Conservation (phyloP, 37 sponge, comb jelly and placozoan species). For the Geodia barretti region DNA sequence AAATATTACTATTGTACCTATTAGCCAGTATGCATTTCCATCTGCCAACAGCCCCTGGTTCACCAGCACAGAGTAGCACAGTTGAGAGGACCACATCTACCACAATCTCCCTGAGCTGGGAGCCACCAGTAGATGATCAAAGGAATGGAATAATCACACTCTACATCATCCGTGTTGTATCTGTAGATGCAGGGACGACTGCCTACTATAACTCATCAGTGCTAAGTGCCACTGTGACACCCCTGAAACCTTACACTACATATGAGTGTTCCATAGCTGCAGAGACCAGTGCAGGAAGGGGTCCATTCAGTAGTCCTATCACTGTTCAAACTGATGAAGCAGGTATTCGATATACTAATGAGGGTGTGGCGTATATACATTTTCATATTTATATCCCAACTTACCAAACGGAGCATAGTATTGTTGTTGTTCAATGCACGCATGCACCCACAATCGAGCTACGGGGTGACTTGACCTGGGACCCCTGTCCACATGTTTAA, state of each 20-base stretch:
- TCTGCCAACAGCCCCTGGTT: constrained; percentile 16
- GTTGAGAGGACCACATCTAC: not conserved
- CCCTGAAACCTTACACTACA: not conserved
- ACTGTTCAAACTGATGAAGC: constrained; percentile 13
- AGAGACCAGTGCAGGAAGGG: constrained; percentile 7
- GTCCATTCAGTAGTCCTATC: constrained; percentile 20
- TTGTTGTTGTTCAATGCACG: too few species aligned
- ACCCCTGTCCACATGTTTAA: too few species aligned
- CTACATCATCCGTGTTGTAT: constrained; percentile 18
- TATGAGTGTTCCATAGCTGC: constrained; percentile 11
- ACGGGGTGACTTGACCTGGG: too few species aligned
- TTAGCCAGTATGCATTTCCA: not conserved
- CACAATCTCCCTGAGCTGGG: constrained; percentile 18
- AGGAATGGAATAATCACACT: constrained; percentile 26
- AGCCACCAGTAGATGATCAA: constrained; percentile 1
- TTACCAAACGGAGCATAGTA: too few species aligned
- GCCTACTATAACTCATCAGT: not conserved
- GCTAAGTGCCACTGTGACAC: not conserved
- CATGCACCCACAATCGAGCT: too few species aligned
- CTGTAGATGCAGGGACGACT: not conserved
- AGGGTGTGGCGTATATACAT: too few species aligned
- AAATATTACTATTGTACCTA: too few species aligned
- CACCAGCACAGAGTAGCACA: not conserved
- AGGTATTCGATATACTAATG: not conserved
- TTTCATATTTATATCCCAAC: too few species aligned